Evolutionary conservation across 1,140 invertebrate genomes (phyloP), one percentile per base, ranked within the genome.

Genomic region (Polypedilum pembai): DNA sequence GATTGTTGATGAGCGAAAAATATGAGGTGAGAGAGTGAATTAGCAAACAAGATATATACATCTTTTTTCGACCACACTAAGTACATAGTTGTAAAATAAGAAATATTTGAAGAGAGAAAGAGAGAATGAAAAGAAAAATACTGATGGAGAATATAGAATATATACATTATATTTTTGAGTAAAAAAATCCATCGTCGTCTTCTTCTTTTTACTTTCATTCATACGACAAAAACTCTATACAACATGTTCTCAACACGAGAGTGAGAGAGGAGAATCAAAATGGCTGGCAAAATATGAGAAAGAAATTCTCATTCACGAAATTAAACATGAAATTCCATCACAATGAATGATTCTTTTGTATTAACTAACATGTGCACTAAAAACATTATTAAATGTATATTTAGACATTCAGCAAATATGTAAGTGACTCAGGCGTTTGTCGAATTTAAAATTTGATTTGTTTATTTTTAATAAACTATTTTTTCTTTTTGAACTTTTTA

Each of bases 381-480:
- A 10, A n/a, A n/a, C 45, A n/a, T 12, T n/a, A 56, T 56, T 56
- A 4, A 56, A 56, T 56, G 12, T 33, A 33, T 33, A 33, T 33
- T 33, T 33, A 33, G 24, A 33, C 45, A 56, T 15, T 45, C 65
- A 69, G 45, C 1, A 3, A 56, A 56, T 17, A 8, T 15, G 45
- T 17, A 56, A 56, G n/a, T 21, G 65, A 69, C 65, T 15, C 17
- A 20, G 20, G 20, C 17, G 17, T 69, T 21, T 69, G 65, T 20
- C 20, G 65, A 21, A 69, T 69, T 20, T 21, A 8, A 18, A 8
- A 18, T 69, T 69, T 10, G 65, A 56, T 56, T 69, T 69, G 65
- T 69, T 69, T 69, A 69, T 69, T 69, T 69, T 69, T 69, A 69
- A 69, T 69, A 56, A 56, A 69, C 65, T 21, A 21, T 69, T 69